These are phyloP conservation scores for Drosophila anomelani DNA, from an alignment of 2,888 invertebrate genomes.

Conservation along the genomic window DNA sequence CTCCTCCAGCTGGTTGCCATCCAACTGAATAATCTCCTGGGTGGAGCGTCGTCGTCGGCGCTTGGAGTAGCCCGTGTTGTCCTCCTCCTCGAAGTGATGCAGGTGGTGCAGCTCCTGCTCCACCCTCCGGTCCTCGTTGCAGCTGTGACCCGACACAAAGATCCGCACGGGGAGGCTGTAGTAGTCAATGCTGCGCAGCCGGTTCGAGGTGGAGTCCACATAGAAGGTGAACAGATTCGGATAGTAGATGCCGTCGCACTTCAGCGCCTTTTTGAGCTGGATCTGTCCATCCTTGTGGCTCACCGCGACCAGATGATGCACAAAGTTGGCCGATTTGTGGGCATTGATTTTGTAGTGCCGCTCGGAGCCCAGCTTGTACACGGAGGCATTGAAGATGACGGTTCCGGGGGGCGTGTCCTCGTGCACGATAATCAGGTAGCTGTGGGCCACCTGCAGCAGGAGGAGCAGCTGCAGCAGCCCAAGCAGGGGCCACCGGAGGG, in stretches of 20 bases:
- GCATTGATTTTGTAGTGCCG: conserved; percentile 91
- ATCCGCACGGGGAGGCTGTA: conserved; percentile 92
- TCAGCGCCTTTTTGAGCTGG: conserved; percentile 89
- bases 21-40: conserved; percentile 47
- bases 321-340: conserved; percentile 93
- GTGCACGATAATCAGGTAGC: conserved; percentile 87
- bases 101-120: conserved; percentile 85
- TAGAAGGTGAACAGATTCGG: conserved; percentile 94
- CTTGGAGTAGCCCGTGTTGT: conserved; percentile 87
- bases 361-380: conserved; percentile 92
- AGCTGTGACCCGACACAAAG: conserved; percentile 90
- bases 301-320: conserved; percentile 91
- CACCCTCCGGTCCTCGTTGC: conserved; percentile 88
- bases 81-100: conserved; percentile 86
- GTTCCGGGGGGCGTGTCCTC: conserved; percentile 88
- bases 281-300: conserved; percentile 91
- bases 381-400: conserved; percentile 91
- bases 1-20: conserved; percentile 61
- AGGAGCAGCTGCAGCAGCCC: conserved; percentile 46
- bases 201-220: conserved; percentile 93
- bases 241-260: conserved; percentile 93
- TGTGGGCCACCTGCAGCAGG: conserved; percentile 62
- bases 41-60: conserved; percentile 83
- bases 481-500: conserved; percentile 18
- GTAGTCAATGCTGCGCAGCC: conserved; percentile 92